A percentile compares a stretch with the other conserved stretches of the same genome.
Evolutionary conservation across 2,888 invertebrate species (phyloP).

Genomic region (Pterostichus niger): DNA sequence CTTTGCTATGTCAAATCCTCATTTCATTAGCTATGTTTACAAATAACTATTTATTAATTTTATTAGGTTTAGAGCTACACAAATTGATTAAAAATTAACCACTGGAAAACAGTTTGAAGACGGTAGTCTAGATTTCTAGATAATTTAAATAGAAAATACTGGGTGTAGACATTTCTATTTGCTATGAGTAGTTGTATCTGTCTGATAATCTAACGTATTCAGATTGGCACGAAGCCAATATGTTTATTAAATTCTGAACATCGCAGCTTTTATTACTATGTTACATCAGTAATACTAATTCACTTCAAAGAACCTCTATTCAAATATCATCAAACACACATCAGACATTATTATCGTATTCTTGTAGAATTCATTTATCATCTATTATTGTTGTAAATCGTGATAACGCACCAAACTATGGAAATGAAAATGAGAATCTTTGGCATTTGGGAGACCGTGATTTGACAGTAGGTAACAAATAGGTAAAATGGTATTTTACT

Average conservation of each 20-base stretch:
- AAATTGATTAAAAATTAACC: no score
- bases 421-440: neutral
- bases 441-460: neutral
- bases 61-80: no score
- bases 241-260: slow-evolving; percentile 50
- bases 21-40: no score
- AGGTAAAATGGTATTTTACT: no score
- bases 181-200: slow-evolving; percentile 12
- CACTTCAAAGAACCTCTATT: slow-evolving; percentile 33
- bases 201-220: slow-evolving; percentile 40
- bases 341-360: slow-evolving; percentile 26
- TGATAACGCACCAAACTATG: neutral
- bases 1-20: no score
- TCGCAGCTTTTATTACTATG: slow-evolving; percentile 38
- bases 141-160: slow-evolving; percentile 12
- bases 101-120: no score
- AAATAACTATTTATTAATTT: no score
- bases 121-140: neutral
- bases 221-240: slow-evolving; percentile 46
- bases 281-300: slow-evolving; percentile 48
- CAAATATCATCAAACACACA: slow-evolving; percentile 33
- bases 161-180: slow-evolving; percentile 12
- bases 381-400: slow-evolving; percentile 8
- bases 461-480: neutral
- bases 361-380: slow-evolving; percentile 7